phyloP scores from a whole-genome alignment of 1,140 invertebrate species.

The Daktulosphaira vitifoliae region DNA sequence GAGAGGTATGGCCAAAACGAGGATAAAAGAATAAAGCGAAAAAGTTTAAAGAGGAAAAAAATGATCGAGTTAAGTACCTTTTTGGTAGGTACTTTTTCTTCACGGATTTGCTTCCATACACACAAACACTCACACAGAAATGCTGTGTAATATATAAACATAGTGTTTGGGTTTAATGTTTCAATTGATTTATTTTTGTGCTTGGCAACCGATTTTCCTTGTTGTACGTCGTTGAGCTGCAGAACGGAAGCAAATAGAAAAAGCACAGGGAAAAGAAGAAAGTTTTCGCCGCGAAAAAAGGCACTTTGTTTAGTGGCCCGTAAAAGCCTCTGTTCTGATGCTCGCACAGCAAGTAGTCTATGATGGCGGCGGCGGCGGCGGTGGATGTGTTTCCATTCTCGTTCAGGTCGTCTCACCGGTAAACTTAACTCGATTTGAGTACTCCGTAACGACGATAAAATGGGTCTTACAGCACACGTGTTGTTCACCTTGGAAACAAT shows the following conservation, averaged over 20 bases:
- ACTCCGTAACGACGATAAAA: conserved; percentile 16
- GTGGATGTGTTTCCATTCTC: neutral
- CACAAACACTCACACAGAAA: neutral
- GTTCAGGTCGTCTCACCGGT: conserved; percentile 22
- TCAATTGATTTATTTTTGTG: conserved; percentile 30
- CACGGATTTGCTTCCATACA: neutral
- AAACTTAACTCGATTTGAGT: conserved; percentile 32
- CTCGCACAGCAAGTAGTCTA: conserved; percentile 7
- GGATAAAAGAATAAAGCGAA: neutral
- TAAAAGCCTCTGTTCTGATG: conserved; percentile 11
- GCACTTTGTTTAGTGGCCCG: conserved; percentile 31
- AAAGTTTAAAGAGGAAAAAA: conserved; percentile 23
- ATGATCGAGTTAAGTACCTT: conserved; percentile 13
- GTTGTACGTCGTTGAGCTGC: too few species aligned
- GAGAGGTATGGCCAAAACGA: too few species aligned
- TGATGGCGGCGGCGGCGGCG: too few species aligned
- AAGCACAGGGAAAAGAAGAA: neutral
- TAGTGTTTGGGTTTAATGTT: conserved; percentile 5
- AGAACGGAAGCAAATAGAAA: neutral
- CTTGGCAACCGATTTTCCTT: conserved; percentile 1
- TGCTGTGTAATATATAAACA: neutral
- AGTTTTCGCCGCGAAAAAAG: conserved; percentile 26
- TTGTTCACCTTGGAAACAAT: conserved; percentile 7
- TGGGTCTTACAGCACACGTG: neutral
- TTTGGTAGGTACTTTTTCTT: neutral